Evolutionary conservation across 2,113 vertebrate genomes (phyloP).

Genomic region (Psettodes erumei): DNA sequence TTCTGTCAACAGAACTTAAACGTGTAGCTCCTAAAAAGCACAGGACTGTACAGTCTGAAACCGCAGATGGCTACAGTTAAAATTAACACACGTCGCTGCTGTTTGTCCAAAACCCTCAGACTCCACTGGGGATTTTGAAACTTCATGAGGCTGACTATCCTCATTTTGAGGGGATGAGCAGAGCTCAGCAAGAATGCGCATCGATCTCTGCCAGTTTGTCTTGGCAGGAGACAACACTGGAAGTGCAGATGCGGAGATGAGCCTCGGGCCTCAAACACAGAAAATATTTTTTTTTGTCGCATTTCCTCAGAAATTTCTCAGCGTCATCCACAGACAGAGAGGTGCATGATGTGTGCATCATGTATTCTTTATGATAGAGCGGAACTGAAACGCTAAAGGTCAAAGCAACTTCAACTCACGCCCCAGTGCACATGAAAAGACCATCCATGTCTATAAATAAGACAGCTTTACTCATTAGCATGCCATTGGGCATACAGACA

Average conservation of each 20-base stretch:
- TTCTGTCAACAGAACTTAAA: constrained; percentile 12
- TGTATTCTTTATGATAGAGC: constrained; percentile 15
- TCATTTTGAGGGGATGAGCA: constrained; percentile 81
- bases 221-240: constrained; percentile 68
- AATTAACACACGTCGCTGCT: constrained; percentile 36
- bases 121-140: constrained; percentile 52
- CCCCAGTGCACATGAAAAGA: constrained; percentile 41
- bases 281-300: constrained; percentile 10
- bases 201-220: constrained; percentile 57
- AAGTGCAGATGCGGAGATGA: constrained; percentile 34
- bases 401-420: constrained; percentile 48
- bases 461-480: constrained; percentile 55
- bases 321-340: background rate
- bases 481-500: constrained; percentile 27
- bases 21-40: constrained; percentile 17
- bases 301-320: constrained; percentile 22
- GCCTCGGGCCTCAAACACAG: constrained; percentile 26
- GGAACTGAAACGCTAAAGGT: constrained; percentile 59
- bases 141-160: constrained; percentile 41
- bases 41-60: constrained; percentile 23
- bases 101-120: constrained; percentile 49
- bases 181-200: constrained; percentile 69
- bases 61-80: constrained; percentile 40
- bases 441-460: constrained; percentile 76
- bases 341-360: constrained; percentile 15